These are phyloP conservation scores for Cladopsammia gracilis DNA, from an alignment of 64 coral and sea anemone genomes.

Conservation along the genomic window DNA sequence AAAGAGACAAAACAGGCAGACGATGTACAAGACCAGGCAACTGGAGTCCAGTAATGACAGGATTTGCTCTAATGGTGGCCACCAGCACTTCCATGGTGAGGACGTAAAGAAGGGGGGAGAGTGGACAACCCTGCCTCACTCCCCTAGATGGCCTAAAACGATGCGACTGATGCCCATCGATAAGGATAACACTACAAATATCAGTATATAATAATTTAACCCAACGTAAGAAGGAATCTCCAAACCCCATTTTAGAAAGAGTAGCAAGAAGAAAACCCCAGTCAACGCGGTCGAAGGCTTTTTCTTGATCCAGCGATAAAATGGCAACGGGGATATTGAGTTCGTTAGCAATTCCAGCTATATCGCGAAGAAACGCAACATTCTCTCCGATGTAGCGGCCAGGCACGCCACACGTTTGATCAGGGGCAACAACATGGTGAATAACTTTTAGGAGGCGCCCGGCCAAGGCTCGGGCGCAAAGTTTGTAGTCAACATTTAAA, in stretches of 20 bases:
- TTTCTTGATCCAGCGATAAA: constrained; percentile 52
- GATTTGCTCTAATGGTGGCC: too few species aligned
- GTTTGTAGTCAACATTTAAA: constrained; percentile 18
- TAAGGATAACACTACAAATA: background rate
- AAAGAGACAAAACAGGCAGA: background rate
- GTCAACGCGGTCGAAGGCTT: constrained; percentile 67
- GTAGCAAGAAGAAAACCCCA: background rate
- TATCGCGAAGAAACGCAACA: background rate
- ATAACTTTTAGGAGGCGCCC: background rate
- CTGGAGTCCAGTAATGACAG: background rate
- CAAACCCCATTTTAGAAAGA: constrained; percentile 37
- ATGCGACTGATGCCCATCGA: background rate
- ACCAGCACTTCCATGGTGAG: too few species aligned
- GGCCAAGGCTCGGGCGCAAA: background rate
- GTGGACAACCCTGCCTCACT: background rate
- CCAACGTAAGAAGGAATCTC: constrained; percentile 18
- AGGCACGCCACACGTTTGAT: constrained; percentile 37
- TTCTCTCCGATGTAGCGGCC: constrained; percentile 35
- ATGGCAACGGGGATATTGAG: background rate
- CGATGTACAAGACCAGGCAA: background rate
- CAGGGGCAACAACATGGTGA: background rate
- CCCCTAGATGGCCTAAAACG: background rate
- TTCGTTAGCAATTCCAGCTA: background rate
- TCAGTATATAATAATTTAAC: constrained; percentile 6
- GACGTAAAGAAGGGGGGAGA: background rate